Evolutionary conservation across 2,113 vertebrate species (phyloP).

Genomic region (Syrmaticus mikado): DNA sequence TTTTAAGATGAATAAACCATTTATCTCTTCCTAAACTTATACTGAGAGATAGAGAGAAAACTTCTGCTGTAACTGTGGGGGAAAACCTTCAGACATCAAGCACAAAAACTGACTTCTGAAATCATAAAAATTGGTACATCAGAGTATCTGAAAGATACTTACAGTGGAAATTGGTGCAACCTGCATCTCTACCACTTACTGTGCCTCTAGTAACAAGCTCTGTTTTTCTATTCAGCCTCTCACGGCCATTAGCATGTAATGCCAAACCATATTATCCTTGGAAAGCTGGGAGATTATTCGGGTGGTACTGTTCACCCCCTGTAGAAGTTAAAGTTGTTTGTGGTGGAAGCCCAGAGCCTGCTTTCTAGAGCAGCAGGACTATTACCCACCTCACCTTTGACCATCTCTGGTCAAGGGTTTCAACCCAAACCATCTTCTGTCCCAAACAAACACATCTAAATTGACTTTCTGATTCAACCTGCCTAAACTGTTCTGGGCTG

Average conservation of each 20-base stretch:
- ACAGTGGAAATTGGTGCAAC: not conserved
- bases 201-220: not conserved
- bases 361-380: not conserved
- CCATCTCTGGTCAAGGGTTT: not conserved
- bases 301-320: not conserved
- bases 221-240: not conserved
- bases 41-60: not conserved
- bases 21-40: not conserved
- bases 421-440: not conserved
- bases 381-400: accelerated
- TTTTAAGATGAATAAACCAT: not conserved
- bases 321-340: not conserved
- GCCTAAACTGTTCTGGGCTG: not conserved
- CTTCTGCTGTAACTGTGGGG: not conserved
- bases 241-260: not conserved
- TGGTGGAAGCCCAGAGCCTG: not conserved
- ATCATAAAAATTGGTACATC: accelerated
- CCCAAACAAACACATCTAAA: not conserved
- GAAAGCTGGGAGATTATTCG: not conserved
- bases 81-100: not conserved
- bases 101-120: not conserved
- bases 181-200: not conserved
- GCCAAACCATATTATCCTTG: not conserved
- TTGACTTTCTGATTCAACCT: not conserved
- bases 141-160: not conserved